Conservation (phyloP, 2,797 vertebrate species). For the Pangasius macronema region DNA sequence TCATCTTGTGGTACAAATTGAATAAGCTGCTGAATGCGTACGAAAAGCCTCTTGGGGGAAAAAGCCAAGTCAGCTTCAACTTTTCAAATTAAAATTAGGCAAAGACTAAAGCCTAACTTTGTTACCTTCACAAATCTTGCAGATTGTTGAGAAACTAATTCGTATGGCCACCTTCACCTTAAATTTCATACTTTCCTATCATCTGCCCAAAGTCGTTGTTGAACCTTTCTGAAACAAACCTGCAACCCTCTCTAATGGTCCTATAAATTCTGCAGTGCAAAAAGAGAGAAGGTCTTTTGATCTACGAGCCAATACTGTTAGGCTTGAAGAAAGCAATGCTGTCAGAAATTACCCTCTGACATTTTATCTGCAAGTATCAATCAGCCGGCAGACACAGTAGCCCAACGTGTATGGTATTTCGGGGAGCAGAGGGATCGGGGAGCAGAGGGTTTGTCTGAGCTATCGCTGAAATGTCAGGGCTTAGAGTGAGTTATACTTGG, state of each 20-base stretch:
- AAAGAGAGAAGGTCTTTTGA: constrained; percentile 63
- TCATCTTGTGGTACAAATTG: constrained; percentile 6
- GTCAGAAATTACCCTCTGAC: constrained; percentile 63
- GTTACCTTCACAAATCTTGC: background rate
- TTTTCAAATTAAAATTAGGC: background rate
- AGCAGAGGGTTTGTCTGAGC: constrained; percentile 42
- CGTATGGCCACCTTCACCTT: background rate
- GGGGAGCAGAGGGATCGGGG: constrained; percentile 46
- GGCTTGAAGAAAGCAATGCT: constrained; percentile 38
- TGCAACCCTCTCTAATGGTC: constrained; percentile 64
- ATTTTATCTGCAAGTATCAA: constrained; percentile 73
- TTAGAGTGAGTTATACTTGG: constrained; percentile 48
- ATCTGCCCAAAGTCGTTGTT: constrained; percentile 55
- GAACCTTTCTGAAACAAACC: constrained; percentile 56
- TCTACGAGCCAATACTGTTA: constrained; percentile 58
- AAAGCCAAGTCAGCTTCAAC: background rate
- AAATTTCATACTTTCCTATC: constrained; percentile 10
- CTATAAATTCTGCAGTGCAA: constrained; percentile 61
- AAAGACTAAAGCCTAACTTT: background rate
- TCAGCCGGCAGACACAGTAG: constrained; percentile 59
- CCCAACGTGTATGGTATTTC: constrained; percentile 46
- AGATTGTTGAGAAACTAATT: background rate
- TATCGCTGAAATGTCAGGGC: constrained; percentile 52
- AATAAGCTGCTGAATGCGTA: constrained; percentile 10
- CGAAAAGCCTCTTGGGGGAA: background rate